phyloP scores from a whole-genome alignment of 2,888 invertebrate species.

The Parapristionchus giblindavisi region DNA sequence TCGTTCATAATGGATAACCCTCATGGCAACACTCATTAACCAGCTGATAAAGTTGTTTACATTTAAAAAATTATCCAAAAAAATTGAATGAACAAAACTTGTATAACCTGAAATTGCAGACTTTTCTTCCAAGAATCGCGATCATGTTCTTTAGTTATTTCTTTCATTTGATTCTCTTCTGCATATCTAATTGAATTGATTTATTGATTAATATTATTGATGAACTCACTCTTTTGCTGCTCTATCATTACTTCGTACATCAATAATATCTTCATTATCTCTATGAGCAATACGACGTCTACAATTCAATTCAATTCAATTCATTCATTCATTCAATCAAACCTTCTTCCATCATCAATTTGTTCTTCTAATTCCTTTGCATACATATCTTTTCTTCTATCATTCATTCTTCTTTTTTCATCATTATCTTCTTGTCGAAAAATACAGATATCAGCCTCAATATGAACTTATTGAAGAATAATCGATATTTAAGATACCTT shows the following conservation, averaged over 20 bases:
- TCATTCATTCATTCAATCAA: neutral
- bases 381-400: conserved; percentile 44
- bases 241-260: conserved; percentile 50
- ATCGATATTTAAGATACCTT: neutral
- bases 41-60: too few relatives aligned
- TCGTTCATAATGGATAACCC: too few relatives aligned
- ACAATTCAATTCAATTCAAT: neutral
- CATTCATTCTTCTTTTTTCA: conserved; percentile 21
- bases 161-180: conserved; percentile 45
- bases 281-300: conserved; percentile 43
- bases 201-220: too few relatives aligned
- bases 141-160: conserved; percentile 44
- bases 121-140: conserved; percentile 48
- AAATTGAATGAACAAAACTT: too few relatives aligned
- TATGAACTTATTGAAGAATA: neutral
- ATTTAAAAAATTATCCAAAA: too few relatives aligned
- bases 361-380: conserved; percentile 48
- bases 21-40: too few relatives aligned
- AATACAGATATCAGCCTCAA: conserved; percentile 49
- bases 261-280: conserved; percentile 51
- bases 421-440: conserved; percentile 48
- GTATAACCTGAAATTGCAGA: conserved; percentile 47
- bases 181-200: conserved; percentile 44
- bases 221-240: conserved; percentile 48
- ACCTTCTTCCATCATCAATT: conserved; percentile 31